These are phyloP conservation scores for Poeciliopsis retropinna DNA, from an alignment of 2,113 vertebrate genomes.

Conservation along the genomic window DNA sequence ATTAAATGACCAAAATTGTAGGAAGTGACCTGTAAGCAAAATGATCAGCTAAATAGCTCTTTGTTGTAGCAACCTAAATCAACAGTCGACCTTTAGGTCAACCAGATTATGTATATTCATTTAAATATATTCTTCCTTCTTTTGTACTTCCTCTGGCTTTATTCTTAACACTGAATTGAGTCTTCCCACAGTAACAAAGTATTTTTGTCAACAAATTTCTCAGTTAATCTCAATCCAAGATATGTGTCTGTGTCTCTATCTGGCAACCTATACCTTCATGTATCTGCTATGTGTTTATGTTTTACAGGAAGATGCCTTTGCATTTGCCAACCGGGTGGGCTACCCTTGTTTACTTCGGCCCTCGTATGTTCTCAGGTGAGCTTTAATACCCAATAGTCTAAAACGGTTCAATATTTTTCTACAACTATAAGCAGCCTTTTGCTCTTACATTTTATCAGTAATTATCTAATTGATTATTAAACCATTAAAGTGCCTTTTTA, in stretches of 20 bases:
- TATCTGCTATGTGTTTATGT: slow-evolving; percentile 10
- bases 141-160: too few species aligned
- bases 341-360: slow-evolving; percentile 94
- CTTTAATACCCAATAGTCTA: not conserved
- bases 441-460: slow-evolving; percentile 1
- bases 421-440: not conserved
- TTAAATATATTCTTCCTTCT: too few species aligned
- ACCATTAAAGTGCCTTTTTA: slow-evolving; percentile 18
- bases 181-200: not conserved
- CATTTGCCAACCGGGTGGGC: slow-evolving; percentile 87
- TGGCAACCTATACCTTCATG: not conserved
- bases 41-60: too few species aligned
- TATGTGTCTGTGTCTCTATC: not conserved
- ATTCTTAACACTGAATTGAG: too few species aligned
- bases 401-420: not conserved
- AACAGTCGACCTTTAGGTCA: too few species aligned
- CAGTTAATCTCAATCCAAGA: not conserved
- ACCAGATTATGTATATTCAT: not conserved
- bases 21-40: too few species aligned
- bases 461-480: slow-evolving; percentile 10
- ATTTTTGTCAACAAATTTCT: not conserved
- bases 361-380: slow-evolving; percentile 94
- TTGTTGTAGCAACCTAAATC: too few species aligned
- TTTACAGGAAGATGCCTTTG: slow-evolving; percentile 88
- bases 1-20: too few species aligned